Percentiles rank a stretch among this genome's conserved stretches.
These are phyloP conservation scores for Cryptus armator DNA, from an alignment of 2,888 invertebrate species.

Conservation along the genomic window DNA sequence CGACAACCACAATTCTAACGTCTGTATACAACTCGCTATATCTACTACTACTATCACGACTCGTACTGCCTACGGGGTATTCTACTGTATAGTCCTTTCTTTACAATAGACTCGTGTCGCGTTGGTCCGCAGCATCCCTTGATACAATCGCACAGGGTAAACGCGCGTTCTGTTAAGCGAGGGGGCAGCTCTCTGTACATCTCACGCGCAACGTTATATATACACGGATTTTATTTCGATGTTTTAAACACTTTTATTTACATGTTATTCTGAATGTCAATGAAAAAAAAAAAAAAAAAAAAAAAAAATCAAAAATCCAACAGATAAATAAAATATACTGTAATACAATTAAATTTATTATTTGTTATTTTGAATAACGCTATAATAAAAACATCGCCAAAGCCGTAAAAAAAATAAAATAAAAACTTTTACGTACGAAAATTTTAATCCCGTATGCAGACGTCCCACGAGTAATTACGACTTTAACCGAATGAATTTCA, in stretches of 20 bases:
- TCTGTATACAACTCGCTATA: background rate
- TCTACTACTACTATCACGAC: background rate
- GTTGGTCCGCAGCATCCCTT: constrained; percentile 48
- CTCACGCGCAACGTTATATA: too few species aligned
- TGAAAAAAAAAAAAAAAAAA: too few species aligned
- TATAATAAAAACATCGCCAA: background rate
- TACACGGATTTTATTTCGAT: too few species aligned
- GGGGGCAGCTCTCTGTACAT: too few species aligned
- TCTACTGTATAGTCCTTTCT: background rate
- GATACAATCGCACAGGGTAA: background rate
- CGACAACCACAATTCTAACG: background rate
- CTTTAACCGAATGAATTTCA: background rate
- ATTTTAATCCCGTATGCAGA: background rate
- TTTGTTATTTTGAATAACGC: background rate
- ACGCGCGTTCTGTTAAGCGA: background rate
- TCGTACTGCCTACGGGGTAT: too few species aligned
- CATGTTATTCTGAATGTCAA: too few species aligned
- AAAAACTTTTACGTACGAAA: background rate
- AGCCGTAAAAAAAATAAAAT: background rate
- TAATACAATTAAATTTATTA: background rate
- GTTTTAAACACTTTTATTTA: too few species aligned
- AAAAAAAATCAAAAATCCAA: too few species aligned
- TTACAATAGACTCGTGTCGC: constrained; percentile 14
- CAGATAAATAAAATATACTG: background rate
- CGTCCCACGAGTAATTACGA: background rate